Evolutionary conservation across 2,797 vertebrate species (phyloP), one percentile per base, ranked within the genome.

Genomic region (Pelodytes ibericus): DNA sequence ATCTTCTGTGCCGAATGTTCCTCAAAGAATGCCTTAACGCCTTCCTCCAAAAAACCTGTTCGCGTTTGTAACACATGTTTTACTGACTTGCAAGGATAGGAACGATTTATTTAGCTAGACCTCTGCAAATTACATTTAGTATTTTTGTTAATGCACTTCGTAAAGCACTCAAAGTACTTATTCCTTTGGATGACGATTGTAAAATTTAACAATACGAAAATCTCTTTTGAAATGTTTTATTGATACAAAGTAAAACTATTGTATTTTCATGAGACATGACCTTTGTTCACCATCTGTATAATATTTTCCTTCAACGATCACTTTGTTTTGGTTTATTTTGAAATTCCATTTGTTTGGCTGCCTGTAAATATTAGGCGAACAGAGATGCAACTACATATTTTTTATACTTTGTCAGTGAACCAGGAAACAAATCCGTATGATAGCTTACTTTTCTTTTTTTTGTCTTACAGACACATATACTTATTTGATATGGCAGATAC

Each of bases 1-100:
- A 99, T 99, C 86, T 99, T 98, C 87, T 99, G 98, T 77, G 94
- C 87, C 0, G 98, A 99, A 79, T 99, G 98, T 87, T 99, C 98
- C 8, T 83, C 93, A 58, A 96, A 82, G 89, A 96, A 92, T 86
- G 96, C 95, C 89, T 89, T 97, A 88, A 98, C 94, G 57, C 98
- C 97, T 63, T 99, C 95, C 79, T 98, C 95, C 26, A 99, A 99
- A 92, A 99, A 99, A 86, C 93, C 98, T 59, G 97, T 99, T 26
- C 93, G 97, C 51, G 98, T 99, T 72, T 99, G 98, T 65, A 93
- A 97, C 86, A 88, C 91, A 2, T 99, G 98, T 88, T 99, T 92
- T 72, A 95, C 94, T 82, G 98, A 99, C 80, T 93, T 99, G 84
- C 94, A 96, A 87, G 93, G 96, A 86, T 99, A 94, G 94, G 78